These are phyloP conservation scores for Melanotaenia trifasciata DNA, from an alignment of 2,797 vertebrate species.

Conservation along the genomic window DNA sequence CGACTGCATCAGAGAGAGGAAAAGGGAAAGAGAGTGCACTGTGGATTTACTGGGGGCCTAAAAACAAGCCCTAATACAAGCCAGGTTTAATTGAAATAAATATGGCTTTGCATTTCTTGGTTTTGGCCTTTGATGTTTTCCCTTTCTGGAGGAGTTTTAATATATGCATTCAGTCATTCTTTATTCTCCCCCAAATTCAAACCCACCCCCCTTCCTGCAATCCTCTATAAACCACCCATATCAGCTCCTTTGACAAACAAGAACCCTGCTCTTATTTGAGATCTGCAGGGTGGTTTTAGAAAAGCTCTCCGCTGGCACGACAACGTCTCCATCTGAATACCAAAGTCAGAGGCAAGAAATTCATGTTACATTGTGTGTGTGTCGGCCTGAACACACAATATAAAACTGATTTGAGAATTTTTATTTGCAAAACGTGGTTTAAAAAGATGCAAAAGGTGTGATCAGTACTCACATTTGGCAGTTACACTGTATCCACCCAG, in stretches of 20 bases:
- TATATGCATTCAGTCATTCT: constrained; percentile 52
- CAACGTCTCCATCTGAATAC: constrained; percentile 41
- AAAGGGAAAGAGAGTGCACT: constrained; percentile 52
- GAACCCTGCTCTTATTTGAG: constrained; percentile 53
- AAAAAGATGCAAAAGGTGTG: constrained; percentile 8
- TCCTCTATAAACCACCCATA: constrained; percentile 60
- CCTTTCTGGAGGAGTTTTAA: constrained; percentile 52
- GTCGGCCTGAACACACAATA: background rate
- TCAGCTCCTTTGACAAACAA: constrained; percentile 37
- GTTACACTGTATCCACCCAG: constrained; percentile 94
- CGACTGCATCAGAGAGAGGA: constrained; percentile 60
- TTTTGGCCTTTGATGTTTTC: constrained; percentile 70
- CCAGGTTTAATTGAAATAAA: constrained; percentile 80
- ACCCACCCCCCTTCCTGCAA: constrained; percentile 44
- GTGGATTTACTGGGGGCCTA: constrained; percentile 74
- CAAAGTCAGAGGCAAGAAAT: constrained; percentile 26
- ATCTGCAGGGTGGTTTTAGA: constrained; percentile 53
- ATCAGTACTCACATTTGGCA: constrained; percentile 90
- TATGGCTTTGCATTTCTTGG: constrained; percentile 53
- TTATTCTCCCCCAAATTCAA: constrained; percentile 37
- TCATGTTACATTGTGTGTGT: background rate
- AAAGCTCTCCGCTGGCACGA: constrained; percentile 42
- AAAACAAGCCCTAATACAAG: constrained; percentile 72
- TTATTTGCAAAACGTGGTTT: background rate
- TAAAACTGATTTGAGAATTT: background rate